Conservation (phyloP, 1,140 invertebrate species). For the Pseudomyrmex concolor region DNA sequence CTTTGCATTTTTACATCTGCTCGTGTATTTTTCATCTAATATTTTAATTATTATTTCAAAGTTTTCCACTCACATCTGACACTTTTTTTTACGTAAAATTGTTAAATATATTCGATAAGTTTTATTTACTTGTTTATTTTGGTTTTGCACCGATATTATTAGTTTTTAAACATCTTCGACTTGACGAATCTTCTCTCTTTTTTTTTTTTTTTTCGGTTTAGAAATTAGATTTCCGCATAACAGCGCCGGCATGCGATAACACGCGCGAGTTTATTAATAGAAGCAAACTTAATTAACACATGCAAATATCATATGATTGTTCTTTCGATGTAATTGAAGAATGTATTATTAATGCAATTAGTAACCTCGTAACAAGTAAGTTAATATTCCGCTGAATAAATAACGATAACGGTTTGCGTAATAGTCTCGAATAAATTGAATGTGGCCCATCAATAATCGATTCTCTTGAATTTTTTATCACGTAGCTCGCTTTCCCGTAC, state of each 20-base stretch:
- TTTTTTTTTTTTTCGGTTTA: not conserved
- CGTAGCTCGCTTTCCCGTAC: not conserved
- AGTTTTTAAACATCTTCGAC: not conserved
- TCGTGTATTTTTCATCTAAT: too few relatives aligned
- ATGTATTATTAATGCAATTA: conserved; percentile 58
- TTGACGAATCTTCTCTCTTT: not conserved
- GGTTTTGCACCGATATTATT: not conserved
- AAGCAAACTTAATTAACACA: conserved; percentile 42
- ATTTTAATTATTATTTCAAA: not conserved
- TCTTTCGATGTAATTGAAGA: conserved; percentile 48
- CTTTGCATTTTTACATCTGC: not conserved
- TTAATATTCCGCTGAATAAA: conserved; percentile 54
- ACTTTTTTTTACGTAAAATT: not conserved
- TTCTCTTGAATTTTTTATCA: conserved; percentile 32
- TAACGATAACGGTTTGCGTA: conserved; percentile 30
- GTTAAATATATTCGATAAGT: not conserved
- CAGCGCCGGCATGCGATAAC: too few relatives aligned
- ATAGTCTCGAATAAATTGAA: conserved; percentile 58
- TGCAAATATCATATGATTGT: conserved; percentile 49
- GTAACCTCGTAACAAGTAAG: conserved; percentile 26
- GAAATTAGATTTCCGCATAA: not conserved
- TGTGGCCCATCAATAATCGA: conserved; percentile 51
- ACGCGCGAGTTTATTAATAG: conserved; percentile 31
- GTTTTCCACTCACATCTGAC: not conserved
- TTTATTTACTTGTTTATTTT: not conserved